A percentile compares a stretch with the other conserved stretches of the same genome.
Conservation (phyloP, 2,113 vertebrate genomes). For the Bagarius yarrelli region DNA sequence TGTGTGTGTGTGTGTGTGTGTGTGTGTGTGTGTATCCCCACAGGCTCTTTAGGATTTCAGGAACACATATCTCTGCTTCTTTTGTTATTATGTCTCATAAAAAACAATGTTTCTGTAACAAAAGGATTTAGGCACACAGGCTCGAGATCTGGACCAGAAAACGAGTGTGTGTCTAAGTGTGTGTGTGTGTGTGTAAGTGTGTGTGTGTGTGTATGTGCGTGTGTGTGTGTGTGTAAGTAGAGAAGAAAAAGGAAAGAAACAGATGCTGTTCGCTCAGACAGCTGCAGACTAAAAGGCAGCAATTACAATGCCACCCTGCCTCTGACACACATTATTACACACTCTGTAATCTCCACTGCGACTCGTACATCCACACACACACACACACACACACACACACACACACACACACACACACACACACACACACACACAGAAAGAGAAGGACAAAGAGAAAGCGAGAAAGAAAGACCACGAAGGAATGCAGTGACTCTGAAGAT, state of each 20-base stretch:
- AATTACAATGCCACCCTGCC: conserved; percentile 60
- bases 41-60: conserved; percentile 26
- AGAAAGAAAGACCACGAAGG: neutral
- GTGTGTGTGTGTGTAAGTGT: conserved; percentile 30
- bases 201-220: conserved; percentile 26
- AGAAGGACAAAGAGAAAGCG: conserved; percentile 31
- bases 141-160: conserved; percentile 21
- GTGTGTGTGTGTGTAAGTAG: conserved; percentile 11
- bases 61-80: conserved; percentile 34
- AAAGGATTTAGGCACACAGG: conserved; percentile 6
- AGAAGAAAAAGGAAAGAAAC: conserved; percentile 46
- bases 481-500: conserved; percentile 5
- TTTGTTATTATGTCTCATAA: conserved; percentile 26
- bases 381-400: neutral
- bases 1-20: conserved; percentile 4
- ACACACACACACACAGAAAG: too few species aligned
- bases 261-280: conserved; percentile 58
- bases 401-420: neutral
- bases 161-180: conserved; percentile 11
- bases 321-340: conserved; percentile 62
- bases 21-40: conserved; percentile 4
- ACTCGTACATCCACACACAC: conserved; percentile 52
- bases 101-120: conserved; percentile 34
- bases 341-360: conserved; percentile 60
- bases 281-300: conserved; percentile 58